Evolutionary conservation across 2,797 vertebrate species (phyloP).

Genomic region (Melanotaenia boesemani): DNA sequence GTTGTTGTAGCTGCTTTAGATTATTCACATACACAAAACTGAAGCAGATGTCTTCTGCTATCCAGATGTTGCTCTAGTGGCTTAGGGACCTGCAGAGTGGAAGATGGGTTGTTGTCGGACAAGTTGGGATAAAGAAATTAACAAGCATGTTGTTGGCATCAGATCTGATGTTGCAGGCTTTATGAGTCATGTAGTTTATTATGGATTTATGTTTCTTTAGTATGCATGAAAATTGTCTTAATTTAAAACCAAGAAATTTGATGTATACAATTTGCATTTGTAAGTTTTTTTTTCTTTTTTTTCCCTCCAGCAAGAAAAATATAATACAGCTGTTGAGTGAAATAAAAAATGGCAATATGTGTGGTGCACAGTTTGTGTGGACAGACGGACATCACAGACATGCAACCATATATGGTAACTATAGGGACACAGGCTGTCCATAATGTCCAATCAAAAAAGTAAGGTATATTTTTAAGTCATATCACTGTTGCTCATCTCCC

Average conservation of each 20-base stretch:
- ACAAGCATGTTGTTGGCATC: slow-evolving; percentile 16
- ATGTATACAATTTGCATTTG: no score
- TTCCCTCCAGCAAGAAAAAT: not conserved
- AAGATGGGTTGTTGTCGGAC: slow-evolving; percentile 1
- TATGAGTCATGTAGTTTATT: slow-evolving; percentile 1
- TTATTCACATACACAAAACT: slow-evolving; percentile 6
- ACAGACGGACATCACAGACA: not conserved
- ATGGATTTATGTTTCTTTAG: not conserved
- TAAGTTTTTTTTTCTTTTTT: no score
- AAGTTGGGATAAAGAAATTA: slow-evolving; percentile 6
- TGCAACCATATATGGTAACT: slow-evolving; percentile 10
- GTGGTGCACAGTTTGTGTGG: not conserved
- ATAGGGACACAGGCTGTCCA: not conserved
- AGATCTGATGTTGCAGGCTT: slow-evolving; percentile 12
- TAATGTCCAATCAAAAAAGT: slow-evolving; percentile 29
- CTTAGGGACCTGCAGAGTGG: slow-evolving; percentile 14
- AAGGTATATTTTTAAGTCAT: slow-evolving; percentile 15
- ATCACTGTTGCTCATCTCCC: slow-evolving; percentile 30
- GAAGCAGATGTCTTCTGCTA: not conserved
- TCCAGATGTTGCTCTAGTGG: slow-evolving; percentile 5
- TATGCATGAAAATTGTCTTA: slow-evolving; percentile 3
- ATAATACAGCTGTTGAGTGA: not conserved
- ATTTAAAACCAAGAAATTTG: not conserved
- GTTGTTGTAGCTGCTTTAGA: not conserved
- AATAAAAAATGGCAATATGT: not conserved